Evolutionary conservation across 2,888 invertebrate species (phyloP), one percentile per base, ranked within the genome.

Genomic region (Drosophila koepferae): DNA sequence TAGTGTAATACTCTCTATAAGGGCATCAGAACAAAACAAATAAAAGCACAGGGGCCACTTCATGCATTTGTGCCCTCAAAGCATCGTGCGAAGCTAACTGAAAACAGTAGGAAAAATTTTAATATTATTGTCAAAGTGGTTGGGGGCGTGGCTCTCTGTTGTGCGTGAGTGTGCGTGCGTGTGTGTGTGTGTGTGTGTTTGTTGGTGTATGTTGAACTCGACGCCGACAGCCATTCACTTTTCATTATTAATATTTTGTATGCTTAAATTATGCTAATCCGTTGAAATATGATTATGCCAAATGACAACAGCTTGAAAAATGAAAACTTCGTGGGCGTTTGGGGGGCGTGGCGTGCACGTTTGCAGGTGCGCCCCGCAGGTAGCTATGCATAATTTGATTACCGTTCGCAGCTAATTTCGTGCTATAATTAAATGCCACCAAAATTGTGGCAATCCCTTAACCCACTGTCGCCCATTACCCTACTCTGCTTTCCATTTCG

Each of bases 241-340:
- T 90, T 90, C 88, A 90, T 89, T 89, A 90, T 90, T 85, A 90
- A 88, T 90, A 87, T 87, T 86, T 83, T 74, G 80, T 75, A 71
- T 79, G 80, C 78, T 81, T 77, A 90, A 89, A 89, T 90, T 90
- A 90, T 90, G 89, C 90, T 88, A 90, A 90, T 90, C 91, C 90
- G 78, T 82, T 90, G 91, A 90, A 90, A 90, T 90, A 90, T 90
- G 90, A 90, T 90, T 86, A 90, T 88, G 80, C 81, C 91, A 86
- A 90, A 80, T 89, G 86, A 86, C 90, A 90, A 75, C 77, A 76
- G 86, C 78, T 82, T 81, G 82, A 82, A 80, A 77, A 79, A 79
- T 79, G 66, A 69, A 79, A 72, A 78, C 55, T 70, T 67, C 53
- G 54, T 18, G 56, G 79, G 82, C 77, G 81, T 74, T 6, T 38